Evolutionary conservation across 1,140 invertebrate genomes (phyloP).

Genomic region (Monochamus saltuarius): DNA sequence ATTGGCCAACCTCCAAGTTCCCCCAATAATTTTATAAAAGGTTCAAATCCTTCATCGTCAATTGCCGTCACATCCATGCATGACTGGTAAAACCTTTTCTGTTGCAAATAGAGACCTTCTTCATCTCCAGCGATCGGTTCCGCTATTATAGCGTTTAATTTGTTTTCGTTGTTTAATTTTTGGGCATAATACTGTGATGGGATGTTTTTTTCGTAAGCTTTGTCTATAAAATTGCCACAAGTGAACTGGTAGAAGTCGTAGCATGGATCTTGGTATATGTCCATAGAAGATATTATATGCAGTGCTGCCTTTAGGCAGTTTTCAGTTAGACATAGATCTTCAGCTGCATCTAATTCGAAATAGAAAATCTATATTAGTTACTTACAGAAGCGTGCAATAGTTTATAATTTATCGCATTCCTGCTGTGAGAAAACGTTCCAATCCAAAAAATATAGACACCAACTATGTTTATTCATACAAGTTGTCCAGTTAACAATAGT

Average conservation of each 20-base stretch:
- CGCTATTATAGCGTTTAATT: slow-evolving; percentile 16
- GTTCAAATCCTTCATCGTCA: slow-evolving; percentile 15
- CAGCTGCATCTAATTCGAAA: neutral
- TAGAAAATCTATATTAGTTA: too few species aligned
- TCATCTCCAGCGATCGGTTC: slow-evolving; percentile 15
- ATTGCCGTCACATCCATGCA: slow-evolving; percentile 73
- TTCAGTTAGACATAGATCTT: neutral
- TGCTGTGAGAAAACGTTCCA: too few species aligned
- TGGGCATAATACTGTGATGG: slow-evolving; percentile 2
- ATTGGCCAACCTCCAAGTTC: slow-evolving; percentile 77
- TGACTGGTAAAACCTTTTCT: slow-evolving; percentile 70
- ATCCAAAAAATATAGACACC: too few species aligned
- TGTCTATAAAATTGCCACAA: slow-evolving; percentile 50
- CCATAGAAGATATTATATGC: slow-evolving; percentile 52
- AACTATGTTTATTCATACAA: too few species aligned
- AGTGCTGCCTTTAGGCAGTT: neutral
- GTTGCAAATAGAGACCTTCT: slow-evolving; percentile 43
- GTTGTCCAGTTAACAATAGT: too few species aligned
- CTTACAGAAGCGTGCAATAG: too few species aligned
- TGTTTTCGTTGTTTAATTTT: neutral
- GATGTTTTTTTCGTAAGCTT: slow-evolving; percentile 41
- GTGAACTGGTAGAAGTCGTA: slow-evolving; percentile 68
- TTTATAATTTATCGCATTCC: too few species aligned
- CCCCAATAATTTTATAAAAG: slow-evolving; percentile 60
- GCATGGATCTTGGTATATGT: slow-evolving; percentile 62